Conservation (phyloP, 2,797 vertebrate genomes). For the Vipera ursinii region DNA sequence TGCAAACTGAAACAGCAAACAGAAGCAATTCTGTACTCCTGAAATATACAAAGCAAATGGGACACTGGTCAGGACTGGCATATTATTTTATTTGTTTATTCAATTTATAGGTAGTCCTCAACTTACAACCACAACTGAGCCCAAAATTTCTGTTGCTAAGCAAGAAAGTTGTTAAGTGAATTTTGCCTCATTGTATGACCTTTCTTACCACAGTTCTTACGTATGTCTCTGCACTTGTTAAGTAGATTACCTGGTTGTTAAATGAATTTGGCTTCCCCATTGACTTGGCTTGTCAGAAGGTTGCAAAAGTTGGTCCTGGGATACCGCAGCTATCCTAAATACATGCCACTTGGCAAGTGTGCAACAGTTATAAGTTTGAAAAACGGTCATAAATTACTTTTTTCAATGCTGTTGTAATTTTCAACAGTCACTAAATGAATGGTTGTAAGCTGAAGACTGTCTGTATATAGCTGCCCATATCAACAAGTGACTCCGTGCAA, state of each 20-base stretch:
- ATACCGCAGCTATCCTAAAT: not conserved
- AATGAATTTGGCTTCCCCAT: not conserved
- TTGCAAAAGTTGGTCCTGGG: not conserved
- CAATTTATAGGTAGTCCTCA: not conserved
- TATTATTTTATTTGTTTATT: not conserved
- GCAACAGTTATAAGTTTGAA: not conserved
- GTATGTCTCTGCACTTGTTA: not conserved
- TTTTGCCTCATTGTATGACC: not conserved
- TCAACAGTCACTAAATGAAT: not conserved
- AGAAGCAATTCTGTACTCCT: not conserved
- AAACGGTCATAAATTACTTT: not conserved
- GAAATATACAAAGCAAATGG: not conserved
- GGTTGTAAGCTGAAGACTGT: not conserved
- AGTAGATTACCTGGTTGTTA: not conserved
- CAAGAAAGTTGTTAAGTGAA: not conserved
- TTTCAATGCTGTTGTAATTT: not conserved
- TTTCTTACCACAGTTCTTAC: not conserved
- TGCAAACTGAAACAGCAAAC: not conserved
- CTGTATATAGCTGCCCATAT: not conserved
- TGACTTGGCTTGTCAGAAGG: not conserved
- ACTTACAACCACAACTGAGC: not conserved
- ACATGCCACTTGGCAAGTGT: not conserved
- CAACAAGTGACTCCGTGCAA: not conserved
- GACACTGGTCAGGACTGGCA: not conserved
- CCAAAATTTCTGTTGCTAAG: not conserved